phyloP scores from a whole-genome alignment of 2,113 vertebrate genomes.

The Pelecanus crispus region DNA sequence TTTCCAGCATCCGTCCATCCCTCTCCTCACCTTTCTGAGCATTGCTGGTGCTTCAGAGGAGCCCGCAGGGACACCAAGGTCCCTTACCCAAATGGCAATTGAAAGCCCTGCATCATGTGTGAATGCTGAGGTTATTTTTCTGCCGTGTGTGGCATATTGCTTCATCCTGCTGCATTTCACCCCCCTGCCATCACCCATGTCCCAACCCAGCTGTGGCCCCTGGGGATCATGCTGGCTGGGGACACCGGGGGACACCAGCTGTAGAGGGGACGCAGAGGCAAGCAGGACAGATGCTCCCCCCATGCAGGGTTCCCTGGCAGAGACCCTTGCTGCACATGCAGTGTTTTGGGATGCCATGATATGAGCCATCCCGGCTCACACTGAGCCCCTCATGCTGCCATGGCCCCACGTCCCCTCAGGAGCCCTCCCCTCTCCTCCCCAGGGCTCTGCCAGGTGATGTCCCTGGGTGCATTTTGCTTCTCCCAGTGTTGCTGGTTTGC shows the following conservation, averaged over 20 bases:
- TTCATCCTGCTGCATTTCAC: background rate
- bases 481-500: background rate
- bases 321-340: background rate
- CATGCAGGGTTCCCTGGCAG: background rate
- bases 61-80: fast-evolving
- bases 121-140: background rate
- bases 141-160: background rate
- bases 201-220: background rate
- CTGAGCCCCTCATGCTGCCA: fast-evolving
- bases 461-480: background rate
- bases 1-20: background rate
- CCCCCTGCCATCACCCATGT: background rate
- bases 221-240: background rate
- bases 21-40: background rate
- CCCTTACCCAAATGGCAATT: background rate
- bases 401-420: fast-evolving
- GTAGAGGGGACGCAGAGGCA: fast-evolving
- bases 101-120: background rate
- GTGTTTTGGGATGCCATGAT: background rate
- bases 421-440: background rate
- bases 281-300: background rate
- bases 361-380: fast-evolving
- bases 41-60: background rate
- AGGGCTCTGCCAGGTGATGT: background rate
- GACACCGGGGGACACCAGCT: fast-evolving